phyloP scores from a whole-genome alignment of 2,888 invertebrate genomes.

The Acleris sparsana region DNA sequence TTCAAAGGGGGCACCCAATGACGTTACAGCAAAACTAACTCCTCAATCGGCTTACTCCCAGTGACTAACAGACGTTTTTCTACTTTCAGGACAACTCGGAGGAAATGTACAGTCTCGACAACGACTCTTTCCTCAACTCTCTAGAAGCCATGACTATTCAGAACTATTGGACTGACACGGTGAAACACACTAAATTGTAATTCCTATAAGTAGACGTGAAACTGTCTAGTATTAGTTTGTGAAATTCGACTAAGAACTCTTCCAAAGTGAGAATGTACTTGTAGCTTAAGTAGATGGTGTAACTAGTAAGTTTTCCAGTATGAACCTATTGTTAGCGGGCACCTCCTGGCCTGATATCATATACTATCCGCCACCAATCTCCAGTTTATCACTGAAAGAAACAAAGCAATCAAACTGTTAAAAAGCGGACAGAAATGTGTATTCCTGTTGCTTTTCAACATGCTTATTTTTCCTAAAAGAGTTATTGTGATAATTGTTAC shows the following conservation, averaged over 20 bases:
- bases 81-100: slow-evolving; percentile 93
- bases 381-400: no score
- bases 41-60: not conserved
- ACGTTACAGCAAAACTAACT: not conserved
- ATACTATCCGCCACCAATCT: not conserved
- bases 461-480: no score
- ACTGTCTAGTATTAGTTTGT: slow-evolving; percentile 13
- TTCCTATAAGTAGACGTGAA: slow-evolving; percentile 1
- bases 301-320: slow-evolving; percentile 21
- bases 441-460: no score
- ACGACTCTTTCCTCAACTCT: slow-evolving; percentile 96
- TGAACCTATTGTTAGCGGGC: slow-evolving; percentile 4
- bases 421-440: not conserved
- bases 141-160: slow-evolving; percentile 97
- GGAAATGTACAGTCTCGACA: slow-evolving; percentile 97
- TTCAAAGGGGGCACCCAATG: no score
- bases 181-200: slow-evolving; percentile 94
- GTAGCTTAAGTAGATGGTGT: slow-evolving; percentile 19
- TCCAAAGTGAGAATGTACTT: slow-evolving; percentile 31
- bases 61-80: slow-evolving; percentile 17
- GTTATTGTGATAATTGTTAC: no score
- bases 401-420: not conserved
- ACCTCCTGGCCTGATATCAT: slow-evolving; percentile 14
- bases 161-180: slow-evolving; percentile 96
- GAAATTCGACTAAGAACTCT: slow-evolving; percentile 24